phyloP scores from a whole-genome alignment of 2,113 vertebrate genomes.

The Setophaga petechia region DNA sequence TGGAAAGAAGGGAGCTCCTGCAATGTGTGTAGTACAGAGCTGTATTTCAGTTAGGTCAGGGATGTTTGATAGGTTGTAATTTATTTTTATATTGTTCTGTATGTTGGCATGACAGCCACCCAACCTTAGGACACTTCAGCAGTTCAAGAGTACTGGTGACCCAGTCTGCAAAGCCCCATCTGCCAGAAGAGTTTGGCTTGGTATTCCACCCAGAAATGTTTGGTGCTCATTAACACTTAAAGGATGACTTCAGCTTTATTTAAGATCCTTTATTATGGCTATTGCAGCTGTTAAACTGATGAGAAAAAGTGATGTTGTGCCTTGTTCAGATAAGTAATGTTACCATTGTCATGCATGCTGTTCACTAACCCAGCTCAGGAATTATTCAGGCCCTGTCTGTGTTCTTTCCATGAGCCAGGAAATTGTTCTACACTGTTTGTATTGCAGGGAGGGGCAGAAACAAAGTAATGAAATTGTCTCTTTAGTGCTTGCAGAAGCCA shows the following conservation, averaged over 20 bases:
- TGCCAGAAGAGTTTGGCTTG: background rate
- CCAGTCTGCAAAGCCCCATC: background rate
- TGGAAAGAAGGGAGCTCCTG: background rate
- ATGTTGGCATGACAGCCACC: background rate
- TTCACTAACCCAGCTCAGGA: background rate
- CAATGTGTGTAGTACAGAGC: background rate
- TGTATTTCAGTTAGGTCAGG: background rate
- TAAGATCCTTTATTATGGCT: background rate
- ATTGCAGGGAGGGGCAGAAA: background rate
- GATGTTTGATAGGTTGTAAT: background rate
- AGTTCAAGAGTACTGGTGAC: background rate
- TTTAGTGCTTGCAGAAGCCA: constrained; percentile 86
- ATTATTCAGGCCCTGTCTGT: background rate
- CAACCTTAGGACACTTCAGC: background rate
- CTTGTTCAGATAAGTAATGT: background rate
- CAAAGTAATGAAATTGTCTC: background rate
- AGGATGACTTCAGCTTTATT: background rate
- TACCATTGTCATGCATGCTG: background rate
- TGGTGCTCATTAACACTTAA: background rate
- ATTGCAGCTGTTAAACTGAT: background rate
- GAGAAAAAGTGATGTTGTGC: background rate
- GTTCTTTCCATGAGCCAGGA: background rate
- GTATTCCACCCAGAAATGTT: background rate
- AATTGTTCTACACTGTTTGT: background rate
- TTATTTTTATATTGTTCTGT: background rate